Base-by-base conservation (phyloP, 2,797 vertebrate genomes). In the Poeciliopsis presidionis region DNA sequence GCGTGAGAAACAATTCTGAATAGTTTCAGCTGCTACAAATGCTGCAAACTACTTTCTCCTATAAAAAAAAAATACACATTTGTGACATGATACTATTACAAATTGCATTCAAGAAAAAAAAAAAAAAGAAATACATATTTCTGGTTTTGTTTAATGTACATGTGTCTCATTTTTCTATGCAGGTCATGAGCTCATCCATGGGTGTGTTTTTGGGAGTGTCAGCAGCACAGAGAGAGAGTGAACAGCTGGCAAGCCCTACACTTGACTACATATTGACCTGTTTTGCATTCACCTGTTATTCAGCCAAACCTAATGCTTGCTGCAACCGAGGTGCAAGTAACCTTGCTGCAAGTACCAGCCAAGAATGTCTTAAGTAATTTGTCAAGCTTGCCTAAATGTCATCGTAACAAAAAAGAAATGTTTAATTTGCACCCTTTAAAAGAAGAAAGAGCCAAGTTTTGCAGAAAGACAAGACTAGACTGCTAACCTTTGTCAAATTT, bases 271-370 rank as follows among this genome's bases (percentile, higher is more conserved):
- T 86, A 90, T 82, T 93, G 92, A 93, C 92, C 90, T 94, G 92
- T 87, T 94, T 94, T 94, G 93, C 89, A 91, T 93, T 94, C 92
- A 94, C 93, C 93, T 92, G 92, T 92, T 93, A 92, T 91, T 92
- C 92, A 94, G 87, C 86, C 83, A 70, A 91, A 91, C 90, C 87
- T 92, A 93, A 93, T 92, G 88, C 91, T 92, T 81, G 70, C 82
- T 78, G 88, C 89, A 85, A 86, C 91, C 90, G 86, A 91, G 89
- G 84, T 78, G 87, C 89, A 90, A 91, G 93, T 91, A 93, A 94
- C 93, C 90, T 88, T 77, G 1, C 76, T 77, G 85, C 59, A 79
- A 83, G 77, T 74, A 77, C 83, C 78, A 86, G 65, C 81, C 73
- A 79, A 83, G 86, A 79, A 74, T 80, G 83, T 86, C 88, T 87